Evolutionary conservation across 1,140 invertebrate species (phyloP).

Genomic region (Drosophila sp.): DNA sequence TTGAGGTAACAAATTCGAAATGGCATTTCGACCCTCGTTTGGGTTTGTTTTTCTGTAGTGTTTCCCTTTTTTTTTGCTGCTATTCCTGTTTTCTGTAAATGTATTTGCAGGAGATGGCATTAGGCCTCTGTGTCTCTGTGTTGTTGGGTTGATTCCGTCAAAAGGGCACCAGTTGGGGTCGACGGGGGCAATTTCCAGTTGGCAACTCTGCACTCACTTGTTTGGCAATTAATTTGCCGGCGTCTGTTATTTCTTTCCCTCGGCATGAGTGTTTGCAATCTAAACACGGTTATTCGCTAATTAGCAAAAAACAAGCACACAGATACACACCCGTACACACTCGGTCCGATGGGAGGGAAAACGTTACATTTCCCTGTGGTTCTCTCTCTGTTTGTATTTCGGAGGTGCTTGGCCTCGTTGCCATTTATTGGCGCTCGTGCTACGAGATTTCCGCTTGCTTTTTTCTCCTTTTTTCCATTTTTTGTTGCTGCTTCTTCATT

Average conservation of each 20-base stretch:
- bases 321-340: slow-evolving; percentile 37
- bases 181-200: slow-evolving; percentile 68
- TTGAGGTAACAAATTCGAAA: neutral
- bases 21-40: slow-evolving; percentile 1
- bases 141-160: slow-evolving; percentile 27
- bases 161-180: slow-evolving; percentile 14
- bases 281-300: slow-evolving; percentile 81
- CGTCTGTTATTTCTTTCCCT: slow-evolving; percentile 76
- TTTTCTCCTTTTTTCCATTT: neutral
- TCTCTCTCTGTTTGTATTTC: slow-evolving; percentile 67
- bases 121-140: slow-evolving; percentile 51
- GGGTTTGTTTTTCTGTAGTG: neutral
- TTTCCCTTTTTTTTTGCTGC: neutral
- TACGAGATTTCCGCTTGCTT: slow-evolving; percentile 22
- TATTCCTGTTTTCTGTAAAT: slow-evolving; percentile 9
- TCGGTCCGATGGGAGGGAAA: slow-evolving; percentile 5
- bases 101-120: slow-evolving; percentile 41
- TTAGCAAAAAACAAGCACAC: slow-evolving; percentile 79
- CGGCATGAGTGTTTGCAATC: slow-evolving; percentile 78
- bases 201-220: slow-evolving; percentile 78
- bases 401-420: slow-evolving; percentile 78
- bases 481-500: slow-evolving; percentile 12
- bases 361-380: slow-evolving; percentile 73
- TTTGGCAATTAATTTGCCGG: slow-evolving; percentile 80
- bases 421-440: slow-evolving; percentile 69